Percentiles rank a stretch among this genome's conserved stretches.
Evolutionary conservation across 2,797 vertebrate species (phyloP).

Genomic region (Taeniopygia guttata): DNA sequence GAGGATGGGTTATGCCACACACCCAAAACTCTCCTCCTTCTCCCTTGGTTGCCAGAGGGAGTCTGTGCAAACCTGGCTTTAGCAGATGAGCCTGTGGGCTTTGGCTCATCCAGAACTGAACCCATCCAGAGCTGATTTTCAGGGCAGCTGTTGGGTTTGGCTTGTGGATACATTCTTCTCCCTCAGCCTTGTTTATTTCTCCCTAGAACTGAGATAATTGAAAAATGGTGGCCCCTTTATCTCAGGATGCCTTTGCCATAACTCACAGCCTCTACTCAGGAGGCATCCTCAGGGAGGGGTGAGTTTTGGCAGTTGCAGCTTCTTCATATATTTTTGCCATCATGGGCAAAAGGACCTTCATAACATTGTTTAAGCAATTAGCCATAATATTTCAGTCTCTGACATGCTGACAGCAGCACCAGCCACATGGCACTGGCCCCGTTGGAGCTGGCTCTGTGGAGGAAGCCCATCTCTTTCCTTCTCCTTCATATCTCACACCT

Average conservation of each 20-base stretch:
- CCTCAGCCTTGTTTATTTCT: background rate
- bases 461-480: background rate
- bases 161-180: background rate
- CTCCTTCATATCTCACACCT: background rate
- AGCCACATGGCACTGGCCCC: background rate
- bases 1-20: background rate
- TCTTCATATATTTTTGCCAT: background rate
- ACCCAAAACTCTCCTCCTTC: background rate
- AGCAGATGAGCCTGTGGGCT: background rate
- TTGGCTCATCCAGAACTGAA: background rate
- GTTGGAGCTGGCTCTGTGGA: background rate
- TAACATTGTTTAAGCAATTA: background rate
- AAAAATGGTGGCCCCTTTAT: background rate
- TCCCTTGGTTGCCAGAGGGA: rapidly evolving
- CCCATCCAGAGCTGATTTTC: background rate
- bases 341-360: background rate
- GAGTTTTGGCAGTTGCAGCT: background rate
- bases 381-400: background rate
- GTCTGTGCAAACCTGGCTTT: background rate
- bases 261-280: background rate
- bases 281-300: background rate
- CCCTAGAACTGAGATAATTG: background rate
- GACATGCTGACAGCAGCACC: background rate
- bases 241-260: background rate
- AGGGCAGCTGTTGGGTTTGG: background rate